Base-by-base conservation (phyloP, 2,797 vertebrate genomes). In the Antrozous pallidus region DNA sequence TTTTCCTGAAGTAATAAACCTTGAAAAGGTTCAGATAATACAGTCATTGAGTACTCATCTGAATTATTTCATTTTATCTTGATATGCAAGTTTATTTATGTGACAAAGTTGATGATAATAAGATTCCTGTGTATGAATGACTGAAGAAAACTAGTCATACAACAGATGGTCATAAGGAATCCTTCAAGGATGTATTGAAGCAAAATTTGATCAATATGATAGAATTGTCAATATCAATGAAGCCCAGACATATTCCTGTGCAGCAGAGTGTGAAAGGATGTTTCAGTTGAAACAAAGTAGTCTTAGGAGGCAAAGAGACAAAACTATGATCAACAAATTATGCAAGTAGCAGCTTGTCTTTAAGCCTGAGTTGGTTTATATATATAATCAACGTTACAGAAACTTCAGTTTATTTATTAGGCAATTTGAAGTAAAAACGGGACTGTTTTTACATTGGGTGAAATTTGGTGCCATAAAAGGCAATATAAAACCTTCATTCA, bases 131-230 rank as follows among this genome's bases (percentile, higher is more conserved):
- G 12, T 28, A 36, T 51, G 14, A 89, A 17, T 3, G 81, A 83
- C 20, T 54, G 8, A 73, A 91, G 47, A 93, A 40, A 85, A 75
- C 2, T 20, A 58, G 38, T 83, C 49, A 14, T 61, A 61, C 38
- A 83, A 33, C 47, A 91, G 67, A 90, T 77, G n/a, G 40, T 58
- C 20, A 20, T 47, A 61, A 73, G 20, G 89, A 77, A 91, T 81
- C 7, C 40, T 94, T 93, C 36, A 84, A 84, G 47, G 65, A 75
- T 1, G 16, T 40, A 6, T 61, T 89, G 18, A 79, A 91, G 71
- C 75, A 88, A 24, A 79, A 36, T 93, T 82, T 63, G 45, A 92
- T 92, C 71, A 87, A 79, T 95, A 67, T 42, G 58, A 89, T 54
- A 63, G 31, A 94, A 42, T 13, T 86, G 58, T 96, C 87, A 94